Conservation (phyloP, 64 coral and sea anemone genomes). For the Platygyra sinensis region DNA sequence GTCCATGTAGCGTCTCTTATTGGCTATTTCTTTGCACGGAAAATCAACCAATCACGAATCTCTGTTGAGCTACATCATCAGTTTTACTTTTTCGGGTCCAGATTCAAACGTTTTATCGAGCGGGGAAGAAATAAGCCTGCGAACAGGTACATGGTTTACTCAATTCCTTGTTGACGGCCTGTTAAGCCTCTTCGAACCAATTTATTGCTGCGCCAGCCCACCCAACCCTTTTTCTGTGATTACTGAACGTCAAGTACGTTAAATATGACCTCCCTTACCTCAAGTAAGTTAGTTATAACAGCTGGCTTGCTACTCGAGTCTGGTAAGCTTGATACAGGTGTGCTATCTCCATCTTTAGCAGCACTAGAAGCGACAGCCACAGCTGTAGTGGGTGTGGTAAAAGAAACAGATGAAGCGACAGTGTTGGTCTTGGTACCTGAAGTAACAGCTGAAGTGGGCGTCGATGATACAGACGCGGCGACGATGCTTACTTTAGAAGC, state of each 20-base stretch:
- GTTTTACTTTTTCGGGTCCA: no score
- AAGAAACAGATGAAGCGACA: not conserved
- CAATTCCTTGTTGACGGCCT: no score
- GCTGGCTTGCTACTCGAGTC: constrained; percentile 18
- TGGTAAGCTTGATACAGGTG: not conserved
- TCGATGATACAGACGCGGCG: not conserved
- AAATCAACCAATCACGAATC: no score
- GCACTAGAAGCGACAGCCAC: not conserved
- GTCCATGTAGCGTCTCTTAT: no score
- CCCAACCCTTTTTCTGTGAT: not conserved
- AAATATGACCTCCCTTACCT: not conserved
- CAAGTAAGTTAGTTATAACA: constrained; percentile 20
- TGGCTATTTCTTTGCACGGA: no score
- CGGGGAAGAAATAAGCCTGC: not conserved
- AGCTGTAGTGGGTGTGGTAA: not conserved
- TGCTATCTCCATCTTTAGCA: not conserved
- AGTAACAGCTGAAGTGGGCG: not conserved
- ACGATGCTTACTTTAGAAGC: not conserved
- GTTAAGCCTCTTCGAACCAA: no score
- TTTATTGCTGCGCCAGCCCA: no score
- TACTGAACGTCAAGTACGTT: not conserved
- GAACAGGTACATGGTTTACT: no score
- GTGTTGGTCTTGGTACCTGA: not conserved
- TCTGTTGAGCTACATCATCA: no score
- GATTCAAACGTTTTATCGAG: no score